Evolutionary conservation across 2,797 vertebrate species (phyloP).

Genomic region (Gadopsis bispinosus): DNA sequence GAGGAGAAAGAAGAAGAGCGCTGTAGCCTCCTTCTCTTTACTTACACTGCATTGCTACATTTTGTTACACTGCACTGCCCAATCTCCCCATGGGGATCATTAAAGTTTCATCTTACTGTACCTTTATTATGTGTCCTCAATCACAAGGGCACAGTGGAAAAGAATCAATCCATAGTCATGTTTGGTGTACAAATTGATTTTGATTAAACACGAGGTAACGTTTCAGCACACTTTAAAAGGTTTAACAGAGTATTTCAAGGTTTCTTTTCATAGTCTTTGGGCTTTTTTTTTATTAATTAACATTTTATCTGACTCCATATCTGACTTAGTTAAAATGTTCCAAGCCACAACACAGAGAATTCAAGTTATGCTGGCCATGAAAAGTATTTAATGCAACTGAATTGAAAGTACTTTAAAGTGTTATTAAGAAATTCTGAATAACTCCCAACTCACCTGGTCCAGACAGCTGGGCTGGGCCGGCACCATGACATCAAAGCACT

Average conservation of each 20-base stretch:
- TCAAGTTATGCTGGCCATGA: conserved; percentile 4
- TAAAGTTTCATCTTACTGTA: conserved; percentile 57
- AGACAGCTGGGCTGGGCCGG: conserved; percentile 62
- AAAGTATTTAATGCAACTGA: conserved; percentile 39
- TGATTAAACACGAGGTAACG: conserved; percentile 32
- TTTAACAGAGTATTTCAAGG: conserved; percentile 1
- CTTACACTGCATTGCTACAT: conserved; percentile 48
- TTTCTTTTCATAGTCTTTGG: neutral
- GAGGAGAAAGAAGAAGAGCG: conserved; percentile 3
- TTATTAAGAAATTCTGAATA: conserved; percentile 34
- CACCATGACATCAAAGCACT: conserved; percentile 68
- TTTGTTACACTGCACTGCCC: conserved; percentile 42
- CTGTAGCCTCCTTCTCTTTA: conserved; percentile 13
- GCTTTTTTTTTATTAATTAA: neutral
- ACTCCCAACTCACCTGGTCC: conserved; percentile 64
- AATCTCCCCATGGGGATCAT: conserved; percentile 51
- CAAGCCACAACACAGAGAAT: neutral
- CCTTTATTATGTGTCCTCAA: conserved; percentile 37
- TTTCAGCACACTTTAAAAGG: neutral
- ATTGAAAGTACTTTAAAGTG: conserved; percentile 42
- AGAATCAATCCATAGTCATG: conserved; percentile 6
- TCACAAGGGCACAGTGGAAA: conserved; percentile 19
- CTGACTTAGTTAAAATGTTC: neutral
- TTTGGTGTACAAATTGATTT: conserved; percentile 42
- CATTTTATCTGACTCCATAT: neutral